Evolutionary conservation across 2,888 invertebrate genomes (phyloP), one percentile per base, ranked within the genome.

Genomic region (Helobdella robusta): DNA sequence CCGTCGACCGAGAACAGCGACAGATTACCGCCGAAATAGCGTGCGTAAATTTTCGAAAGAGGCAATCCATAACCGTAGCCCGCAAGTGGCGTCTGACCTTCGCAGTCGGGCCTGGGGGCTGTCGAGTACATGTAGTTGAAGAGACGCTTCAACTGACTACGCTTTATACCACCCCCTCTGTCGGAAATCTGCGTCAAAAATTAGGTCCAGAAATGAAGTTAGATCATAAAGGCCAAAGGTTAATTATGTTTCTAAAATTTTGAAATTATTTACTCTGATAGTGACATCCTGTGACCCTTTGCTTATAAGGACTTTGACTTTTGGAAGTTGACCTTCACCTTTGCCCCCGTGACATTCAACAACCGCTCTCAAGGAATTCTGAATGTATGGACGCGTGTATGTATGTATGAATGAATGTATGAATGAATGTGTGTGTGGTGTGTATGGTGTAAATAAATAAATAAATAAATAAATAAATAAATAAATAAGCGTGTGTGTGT

Each of bases 91-190:
- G 56, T 15, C 30, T 62, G 62, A n/a, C 20, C 32, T 5, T 62
- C 62, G 18, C 58, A 56, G 30, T 32, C 66, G 50, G 97, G 95
- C 75, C 92, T 89, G 0, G 97, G 97, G 1, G 98, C 98, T 1
- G 98, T 98, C 48, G 48, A 46, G 83, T 95, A 99, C 94, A 97
- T 95, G 81, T 99, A 98, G 79, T 97, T 92, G 83, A 98, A 98
- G 25, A 99, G 84, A 46, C 89, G 85, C 74, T 94, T 93, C 1
- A 78, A 72, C 44, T 77, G 76, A 48, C 76, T 75, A 70, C 94
- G 86, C 0, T 92, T 86, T 71, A 99, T 94, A 61, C 98, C 98
- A 69, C 98, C 97, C 40, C 98, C 98, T 72, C 86, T 85, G 80
- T 98, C 98, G 0, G 90, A 89, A 82, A 97, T 85, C 92, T 93